Evolutionary conservation across 1,140 invertebrate species (phyloP).

Genomic region (Trachymyrmex cornetzi): DNA sequence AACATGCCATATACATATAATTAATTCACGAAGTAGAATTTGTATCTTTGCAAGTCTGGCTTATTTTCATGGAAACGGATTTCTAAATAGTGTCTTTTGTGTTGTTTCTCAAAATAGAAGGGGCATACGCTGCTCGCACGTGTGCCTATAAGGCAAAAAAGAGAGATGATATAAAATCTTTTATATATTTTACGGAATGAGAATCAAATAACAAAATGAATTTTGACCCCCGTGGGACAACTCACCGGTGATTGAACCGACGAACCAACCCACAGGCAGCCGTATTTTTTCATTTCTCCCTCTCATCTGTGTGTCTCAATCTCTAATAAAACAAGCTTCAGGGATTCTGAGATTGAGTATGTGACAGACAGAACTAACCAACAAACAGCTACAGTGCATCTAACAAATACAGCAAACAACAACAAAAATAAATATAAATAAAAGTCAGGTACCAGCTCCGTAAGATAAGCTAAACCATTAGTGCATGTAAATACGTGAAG

Average conservation of each 20-base stretch:
- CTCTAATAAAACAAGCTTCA: conserved; percentile 86
- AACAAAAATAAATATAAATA: conserved; percentile 87
- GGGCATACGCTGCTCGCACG: conserved; percentile 8
- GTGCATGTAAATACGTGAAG: conserved; percentile 70
- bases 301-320: conserved; percentile 85
- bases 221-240: conserved; percentile 86
- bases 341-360: conserved; percentile 85
- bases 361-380: conserved; percentile 86
- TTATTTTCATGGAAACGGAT: conserved; percentile 86
- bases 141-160: background rate
- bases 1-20: conserved; percentile 11
- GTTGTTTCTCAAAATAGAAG: background rate
- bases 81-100: conserved; percentile 44
- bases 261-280: conserved; percentile 86
- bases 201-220: conserved; percentile 73
- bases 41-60: conserved; percentile 75
- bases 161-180: conserved; percentile 1
- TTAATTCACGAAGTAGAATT: conserved; percentile 19
- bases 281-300: conserved; percentile 85
- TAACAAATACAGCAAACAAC: conserved; percentile 87
- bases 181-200: conserved; percentile 33
- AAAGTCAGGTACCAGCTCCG: conserved; percentile 80
- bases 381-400: conserved; percentile 87
- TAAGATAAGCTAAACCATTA: conserved; percentile 80
- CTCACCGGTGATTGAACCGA: conserved; percentile 83